Base-by-base conservation (phyloP, 1,140 invertebrate species). In the Muscidifurax raptorellus region DNA sequence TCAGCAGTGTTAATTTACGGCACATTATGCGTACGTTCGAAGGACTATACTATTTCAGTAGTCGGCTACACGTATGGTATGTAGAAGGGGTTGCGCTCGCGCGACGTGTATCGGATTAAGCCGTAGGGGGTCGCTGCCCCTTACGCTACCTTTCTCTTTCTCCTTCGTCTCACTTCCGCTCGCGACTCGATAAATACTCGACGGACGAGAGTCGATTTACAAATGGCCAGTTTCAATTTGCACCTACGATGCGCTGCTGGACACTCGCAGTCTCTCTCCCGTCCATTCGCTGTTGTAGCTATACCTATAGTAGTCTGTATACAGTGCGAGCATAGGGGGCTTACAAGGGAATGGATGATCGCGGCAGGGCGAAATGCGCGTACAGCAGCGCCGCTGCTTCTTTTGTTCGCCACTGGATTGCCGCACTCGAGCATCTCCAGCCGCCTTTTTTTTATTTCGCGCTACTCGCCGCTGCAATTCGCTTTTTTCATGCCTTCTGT, bases 141-240 rank as follows among this genome's bases (percentile, higher is more conserved):
- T 10, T 40, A 9, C 36, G 36, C 36, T 40, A 10, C 36, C 36
- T 71, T 28, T 71, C 69, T 52, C 76, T 22, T 10, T 18, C 47
- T 64, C 76, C 30, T 15, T 36, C n/a, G 77, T 67, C 52, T 47
- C 80, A 82, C 79, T 82, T 84, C 80, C 87, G 86, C 80, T 87
- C 86, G 81, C 84, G 74, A 80, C 66, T 87, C 86, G 85, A 89
- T 88, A 87, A 89, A 89, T 87, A 90, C 82, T 86, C 86, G 69
- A 84, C 85, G 86, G 81, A 85, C 86, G 80, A 86, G 87, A 86
- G 85, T 87, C 89, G 80, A 89, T 89, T 89, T 88, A 88, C 89
- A 88, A 89, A 88, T 89, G 88, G 87, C 87, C 84, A 86, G 82
- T 88, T 88, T 89, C 86, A 88, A 88, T 89, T 88, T 88, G 87